phyloP scores from a whole-genome alignment of 1,140 invertebrate genomes.

The Eurytemora carolleeae region DNA sequence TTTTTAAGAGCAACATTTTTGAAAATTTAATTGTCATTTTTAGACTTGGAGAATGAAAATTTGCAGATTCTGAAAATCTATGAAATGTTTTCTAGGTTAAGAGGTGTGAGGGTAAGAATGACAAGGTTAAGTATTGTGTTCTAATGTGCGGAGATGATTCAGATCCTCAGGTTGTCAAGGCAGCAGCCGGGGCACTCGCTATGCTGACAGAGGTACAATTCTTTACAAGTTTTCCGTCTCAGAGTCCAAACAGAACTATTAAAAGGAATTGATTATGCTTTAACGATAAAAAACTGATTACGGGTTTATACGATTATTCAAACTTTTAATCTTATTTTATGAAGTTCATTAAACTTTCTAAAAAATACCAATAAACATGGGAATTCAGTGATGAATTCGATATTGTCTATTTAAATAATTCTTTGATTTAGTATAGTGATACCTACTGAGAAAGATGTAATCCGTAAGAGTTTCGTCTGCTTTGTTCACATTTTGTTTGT shows the following conservation, averaged over 20 bases:
- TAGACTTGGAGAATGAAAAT: too few species aligned
- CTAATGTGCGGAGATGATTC: constrained; percentile 43
- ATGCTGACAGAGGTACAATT: constrained; percentile 46
- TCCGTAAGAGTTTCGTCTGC: too few species aligned
- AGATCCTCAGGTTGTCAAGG: constrained; percentile 58
- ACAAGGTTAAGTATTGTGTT: constrained; percentile 30
- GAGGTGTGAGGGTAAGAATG: constrained; percentile 65
- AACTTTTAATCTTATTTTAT: not conserved
- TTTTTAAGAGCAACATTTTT: too few species aligned
- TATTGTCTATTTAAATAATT: too few species aligned
- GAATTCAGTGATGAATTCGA: not conserved
- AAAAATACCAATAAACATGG: not conserved
- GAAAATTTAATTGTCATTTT: too few species aligned
- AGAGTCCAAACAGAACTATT: too few species aligned
- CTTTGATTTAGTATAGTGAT: too few species aligned
- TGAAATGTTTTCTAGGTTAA: constrained; percentile 41
- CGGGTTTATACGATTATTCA: not conserved
- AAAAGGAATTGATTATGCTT: too few species aligned
- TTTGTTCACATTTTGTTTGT: too few species aligned
- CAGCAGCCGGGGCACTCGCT: constrained; percentile 69
- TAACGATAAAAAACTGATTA: not conserved
- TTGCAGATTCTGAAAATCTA: too few species aligned
- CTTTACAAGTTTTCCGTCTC: too few species aligned
- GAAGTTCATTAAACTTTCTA: not conserved
- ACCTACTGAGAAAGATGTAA: too few species aligned